Percentiles rank a stretch among this genome's conserved stretches.
These are phyloP conservation scores for Atlantisia rogersi DNA, from an alignment of 2,113 vertebrate genomes.

Conservation along the genomic window DNA sequence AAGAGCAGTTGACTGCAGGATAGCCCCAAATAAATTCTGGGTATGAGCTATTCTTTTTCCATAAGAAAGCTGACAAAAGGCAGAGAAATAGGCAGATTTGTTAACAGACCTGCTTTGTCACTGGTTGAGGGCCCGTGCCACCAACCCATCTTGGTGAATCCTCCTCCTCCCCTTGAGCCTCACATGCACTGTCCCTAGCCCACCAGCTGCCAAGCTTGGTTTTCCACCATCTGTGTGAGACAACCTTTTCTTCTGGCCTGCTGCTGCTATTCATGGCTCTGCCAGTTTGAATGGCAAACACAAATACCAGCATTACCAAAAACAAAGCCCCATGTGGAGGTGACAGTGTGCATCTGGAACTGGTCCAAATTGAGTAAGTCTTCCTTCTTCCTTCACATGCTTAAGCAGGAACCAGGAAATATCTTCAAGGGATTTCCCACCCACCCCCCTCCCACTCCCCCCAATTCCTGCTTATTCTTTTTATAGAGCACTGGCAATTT, in stretches of 20 bases:
- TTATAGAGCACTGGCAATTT: neutral
- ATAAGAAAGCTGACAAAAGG: neutral
- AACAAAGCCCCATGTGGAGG: neutral
- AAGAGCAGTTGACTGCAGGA: neutral
- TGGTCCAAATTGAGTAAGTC: neutral
- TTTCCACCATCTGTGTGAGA: neutral
- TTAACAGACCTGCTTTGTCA: neutral
- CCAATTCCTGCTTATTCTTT: neutral
- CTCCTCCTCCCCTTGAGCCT: neutral
- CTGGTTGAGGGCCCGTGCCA: neutral
- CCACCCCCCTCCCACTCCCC: too few species aligned
- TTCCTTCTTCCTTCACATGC: neutral
- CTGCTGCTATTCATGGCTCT: neutral
- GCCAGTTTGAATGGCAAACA: neutral
- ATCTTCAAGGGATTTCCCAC: neutral
- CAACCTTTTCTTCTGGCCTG: neutral
- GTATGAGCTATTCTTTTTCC: neutral
- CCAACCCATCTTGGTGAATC: neutral
- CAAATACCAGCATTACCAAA: neutral
- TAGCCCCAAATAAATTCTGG: neutral
- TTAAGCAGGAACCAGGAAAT: slow-evolving; percentile 40
- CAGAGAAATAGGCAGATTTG: neutral
- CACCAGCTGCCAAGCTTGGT: neutral
- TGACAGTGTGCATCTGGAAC: neutral
- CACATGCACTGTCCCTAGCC: neutral